Evolutionary conservation across 1,140 invertebrate species (phyloP).

Genomic region (Drosophila melanica): DNA sequence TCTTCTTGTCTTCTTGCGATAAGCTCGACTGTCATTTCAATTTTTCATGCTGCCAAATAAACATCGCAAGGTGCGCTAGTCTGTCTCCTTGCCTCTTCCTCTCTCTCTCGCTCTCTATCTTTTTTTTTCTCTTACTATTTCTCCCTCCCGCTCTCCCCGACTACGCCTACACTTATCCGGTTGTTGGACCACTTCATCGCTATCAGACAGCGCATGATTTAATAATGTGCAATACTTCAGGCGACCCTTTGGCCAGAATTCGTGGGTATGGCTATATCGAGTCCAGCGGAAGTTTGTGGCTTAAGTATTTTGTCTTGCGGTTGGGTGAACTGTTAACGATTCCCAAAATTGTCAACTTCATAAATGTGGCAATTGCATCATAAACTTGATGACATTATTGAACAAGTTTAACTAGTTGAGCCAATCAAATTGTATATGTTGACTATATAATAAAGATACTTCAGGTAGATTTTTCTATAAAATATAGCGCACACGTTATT

Average conservation of each 20-base stretch:
- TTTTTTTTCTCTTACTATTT: not conserved
- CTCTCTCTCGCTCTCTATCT: not conserved
- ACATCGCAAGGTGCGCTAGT: conserved; percentile 61
- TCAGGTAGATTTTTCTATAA: not conserved
- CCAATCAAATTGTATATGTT: not conserved
- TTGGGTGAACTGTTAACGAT: conserved; percentile 34
- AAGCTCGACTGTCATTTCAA: conserved; percentile 77
- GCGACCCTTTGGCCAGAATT: conserved; percentile 40
- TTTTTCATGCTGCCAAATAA: conserved; percentile 63
- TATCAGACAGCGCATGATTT: conserved; percentile 62
- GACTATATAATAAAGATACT: not conserved
- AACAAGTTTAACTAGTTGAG: not conserved
- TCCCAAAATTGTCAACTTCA: conserved; percentile 29
- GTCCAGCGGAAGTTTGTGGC: conserved; percentile 59
- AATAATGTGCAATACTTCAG: conserved; percentile 63
- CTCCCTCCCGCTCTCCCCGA: not conserved
- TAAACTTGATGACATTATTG: conserved; percentile 37
- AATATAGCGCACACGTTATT: too few species aligned
- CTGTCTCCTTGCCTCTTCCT: not conserved
- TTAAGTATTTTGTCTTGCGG: conserved; percentile 65
- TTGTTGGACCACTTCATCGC: conserved; percentile 5
- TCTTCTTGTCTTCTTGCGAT: conserved; percentile 37
- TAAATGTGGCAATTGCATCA: conserved; percentile 47
- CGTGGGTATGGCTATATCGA: conserved; percentile 12
- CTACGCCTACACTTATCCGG: conserved; percentile 3